Evolutionary conservation across 1,140 invertebrate species (phyloP).

Genomic region (Camponotus floridanus): DNA sequence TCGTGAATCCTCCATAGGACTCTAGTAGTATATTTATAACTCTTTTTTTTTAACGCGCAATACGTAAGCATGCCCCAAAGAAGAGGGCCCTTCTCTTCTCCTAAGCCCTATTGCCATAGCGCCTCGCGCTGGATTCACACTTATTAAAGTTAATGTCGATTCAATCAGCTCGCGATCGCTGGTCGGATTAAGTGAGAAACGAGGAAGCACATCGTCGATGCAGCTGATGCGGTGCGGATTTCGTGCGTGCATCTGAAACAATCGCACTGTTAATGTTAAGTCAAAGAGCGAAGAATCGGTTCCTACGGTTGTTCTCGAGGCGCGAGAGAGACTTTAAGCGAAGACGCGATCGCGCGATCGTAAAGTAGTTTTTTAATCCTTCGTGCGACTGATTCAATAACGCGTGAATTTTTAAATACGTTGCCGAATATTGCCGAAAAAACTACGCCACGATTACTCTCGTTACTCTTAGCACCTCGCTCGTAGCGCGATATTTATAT

Average conservation of each 20-base stretch:
- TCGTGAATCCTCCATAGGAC: slow-evolving; percentile 80
- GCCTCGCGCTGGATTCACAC: slow-evolving; percentile 80
- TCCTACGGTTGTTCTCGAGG: slow-evolving; percentile 57
- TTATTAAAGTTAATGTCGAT: slow-evolving; percentile 82
- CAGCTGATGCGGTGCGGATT: too few relatives aligned
- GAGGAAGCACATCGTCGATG: not conserved
- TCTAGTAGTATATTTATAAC: slow-evolving; percentile 72
- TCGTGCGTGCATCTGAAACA: not conserved
- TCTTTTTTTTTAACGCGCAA: slow-evolving; percentile 23
- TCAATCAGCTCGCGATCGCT: slow-evolving; percentile 29
- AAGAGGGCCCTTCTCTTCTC: slow-evolving; percentile 44
- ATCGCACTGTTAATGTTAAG: slow-evolving; percentile 39
- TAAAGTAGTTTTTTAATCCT: not conserved
- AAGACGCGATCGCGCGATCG: not conserved
- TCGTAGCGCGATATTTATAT: slow-evolving; percentile 20
- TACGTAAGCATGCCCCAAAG: slow-evolving; percentile 28
- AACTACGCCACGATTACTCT: slow-evolving; percentile 2
- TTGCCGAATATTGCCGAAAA: slow-evolving; percentile 48
- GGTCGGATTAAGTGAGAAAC: slow-evolving; percentile 40
- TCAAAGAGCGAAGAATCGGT: slow-evolving; percentile 57
- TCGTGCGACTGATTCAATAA: not conserved
- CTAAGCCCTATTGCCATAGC: slow-evolving; percentile 80
- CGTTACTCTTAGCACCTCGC: not conserved
- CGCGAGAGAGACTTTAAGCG: not conserved
- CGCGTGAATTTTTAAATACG: slow-evolving; percentile 6